Evolutionary conservation across 2,113 vertebrate species (phyloP), one percentile per base, ranked within the genome.

Genomic region (Raja brachyura): DNA sequence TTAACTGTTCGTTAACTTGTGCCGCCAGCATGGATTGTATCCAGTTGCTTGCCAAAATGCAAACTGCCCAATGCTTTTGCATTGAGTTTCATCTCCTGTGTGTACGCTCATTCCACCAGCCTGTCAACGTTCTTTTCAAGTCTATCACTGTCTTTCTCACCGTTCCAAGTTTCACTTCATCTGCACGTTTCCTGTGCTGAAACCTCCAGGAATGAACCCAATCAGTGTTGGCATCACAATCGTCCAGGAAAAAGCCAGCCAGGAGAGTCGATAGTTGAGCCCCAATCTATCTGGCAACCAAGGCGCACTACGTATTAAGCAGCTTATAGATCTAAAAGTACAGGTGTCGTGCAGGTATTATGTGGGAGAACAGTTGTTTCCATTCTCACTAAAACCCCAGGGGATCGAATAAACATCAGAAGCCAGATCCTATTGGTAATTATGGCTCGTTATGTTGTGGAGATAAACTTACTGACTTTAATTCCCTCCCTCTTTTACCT

Each of bases 271-370:
- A 8, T 11, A 63, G 56, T 31, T 33, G 59, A 14, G 83, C 59
- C 59, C 5, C 0, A 22, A 31, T 73, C 22, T 25, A 66, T 25
- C 70, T 48, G 66, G 88, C 63, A 92, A 92, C 66, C 18, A 48
- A 48, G 18, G 39, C 5, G 33, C n/a, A 73, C 63, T 48, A 73
- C 20, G 28, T 73, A 48, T 73, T 73, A 73, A 73, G 66, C 90
- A 73, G 66, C 90, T 73, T 92, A 73, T 48, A 25, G 31, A 73
- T 11, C 48, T 92, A 31, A 92, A 92, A 92, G 90, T 28, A 70
- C 90, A 73, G 90, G 90, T 92, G 90, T 25, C n/a, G 2, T 31
- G 66, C 66, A 48, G 68, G 68, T 70, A 73, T 88, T 63, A 88
- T 88, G 83, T 31, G 90, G 48, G 68, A 54, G 90, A 92, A 92